Conservation (phyloP, 2,888 invertebrate species). For the Iselma pallidipennis region DNA sequence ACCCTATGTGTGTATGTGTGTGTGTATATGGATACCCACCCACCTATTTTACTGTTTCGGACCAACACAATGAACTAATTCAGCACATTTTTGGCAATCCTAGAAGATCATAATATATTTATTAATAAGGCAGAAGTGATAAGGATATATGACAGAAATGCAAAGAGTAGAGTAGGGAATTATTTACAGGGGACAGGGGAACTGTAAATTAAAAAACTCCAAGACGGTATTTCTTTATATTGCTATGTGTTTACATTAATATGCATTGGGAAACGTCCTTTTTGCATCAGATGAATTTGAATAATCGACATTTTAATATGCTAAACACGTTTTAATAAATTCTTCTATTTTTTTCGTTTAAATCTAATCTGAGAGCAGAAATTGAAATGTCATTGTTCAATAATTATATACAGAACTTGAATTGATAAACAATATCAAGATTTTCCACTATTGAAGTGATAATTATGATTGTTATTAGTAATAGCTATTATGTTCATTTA, state of each 20-base stretch:
- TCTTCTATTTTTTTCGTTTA: neutral
- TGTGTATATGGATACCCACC: neutral
- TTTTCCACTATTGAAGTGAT: too few species aligned
- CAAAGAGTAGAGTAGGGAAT: neutral
- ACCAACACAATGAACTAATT: conserved; percentile 24
- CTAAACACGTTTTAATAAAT: conserved; percentile 7
- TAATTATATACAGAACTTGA: too few species aligned
- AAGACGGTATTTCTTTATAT: conserved; percentile 9
- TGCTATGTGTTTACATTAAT: conserved; percentile 7
- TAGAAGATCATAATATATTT: too few species aligned
- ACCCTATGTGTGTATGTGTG: conserved; percentile 6
- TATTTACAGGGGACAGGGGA: neutral
- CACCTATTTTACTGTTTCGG: neutral
- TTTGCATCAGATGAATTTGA: conserved; percentile 3
- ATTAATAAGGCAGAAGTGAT: too few species aligned
- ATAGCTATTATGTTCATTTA: too few species aligned
- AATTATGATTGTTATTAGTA: too few species aligned
- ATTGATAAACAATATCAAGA: neutral
- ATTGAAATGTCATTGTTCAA: neutral
- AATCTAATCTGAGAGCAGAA: neutral
- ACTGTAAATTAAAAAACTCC: neutral
- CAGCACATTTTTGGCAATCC: conserved; percentile 6
- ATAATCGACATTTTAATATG: conserved; percentile 4
- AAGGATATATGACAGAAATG: too few species aligned
- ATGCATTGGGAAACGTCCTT: conserved; percentile 6